A percentile compares a stretch with the other conserved stretches of the same genome.
phyloP scores from a whole-genome alignment of 2,797 vertebrate species.

The Cossypha niveicapilla region DNA sequence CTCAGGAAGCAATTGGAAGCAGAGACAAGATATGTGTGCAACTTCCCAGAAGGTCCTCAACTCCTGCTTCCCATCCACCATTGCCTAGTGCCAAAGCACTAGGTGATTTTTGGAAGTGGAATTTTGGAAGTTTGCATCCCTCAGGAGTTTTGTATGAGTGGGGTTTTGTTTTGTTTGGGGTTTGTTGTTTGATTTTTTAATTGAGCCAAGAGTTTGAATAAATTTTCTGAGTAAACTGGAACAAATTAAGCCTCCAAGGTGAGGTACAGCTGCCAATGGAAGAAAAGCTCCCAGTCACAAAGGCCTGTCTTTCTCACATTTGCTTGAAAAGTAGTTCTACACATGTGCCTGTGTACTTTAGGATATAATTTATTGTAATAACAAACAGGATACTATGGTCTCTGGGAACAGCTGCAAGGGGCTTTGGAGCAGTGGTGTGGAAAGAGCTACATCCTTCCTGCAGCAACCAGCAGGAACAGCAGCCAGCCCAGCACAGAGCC shows the following conservation, averaged over 20 bases:
- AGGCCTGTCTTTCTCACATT: background rate
- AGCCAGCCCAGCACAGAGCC: background rate
- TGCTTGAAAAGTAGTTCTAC: background rate
- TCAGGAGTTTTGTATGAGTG: accelerated
- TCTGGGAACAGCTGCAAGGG: background rate
- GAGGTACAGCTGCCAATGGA: background rate
- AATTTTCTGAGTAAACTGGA: background rate
- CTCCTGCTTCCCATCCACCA: background rate
- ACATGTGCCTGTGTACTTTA: background rate
- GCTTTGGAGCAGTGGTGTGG: background rate
- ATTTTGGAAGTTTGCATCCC: background rate
- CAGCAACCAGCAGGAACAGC: background rate
- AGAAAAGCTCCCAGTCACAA: background rate
- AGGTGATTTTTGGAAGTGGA: background rate
- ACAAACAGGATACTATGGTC: background rate
- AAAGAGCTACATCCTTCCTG: background rate
- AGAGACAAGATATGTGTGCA: background rate
- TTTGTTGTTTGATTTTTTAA: background rate
- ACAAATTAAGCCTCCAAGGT: background rate
- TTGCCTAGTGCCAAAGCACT: background rate
- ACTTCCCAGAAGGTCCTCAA: background rate
- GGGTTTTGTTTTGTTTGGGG: background rate
- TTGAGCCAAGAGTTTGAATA: background rate
- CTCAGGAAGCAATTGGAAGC: accelerated
- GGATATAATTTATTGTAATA: background rate